These are phyloP conservation scores for Pseudoips prasinana DNA, from an alignment of 2,888 invertebrate genomes.

Conservation along the genomic window DNA sequence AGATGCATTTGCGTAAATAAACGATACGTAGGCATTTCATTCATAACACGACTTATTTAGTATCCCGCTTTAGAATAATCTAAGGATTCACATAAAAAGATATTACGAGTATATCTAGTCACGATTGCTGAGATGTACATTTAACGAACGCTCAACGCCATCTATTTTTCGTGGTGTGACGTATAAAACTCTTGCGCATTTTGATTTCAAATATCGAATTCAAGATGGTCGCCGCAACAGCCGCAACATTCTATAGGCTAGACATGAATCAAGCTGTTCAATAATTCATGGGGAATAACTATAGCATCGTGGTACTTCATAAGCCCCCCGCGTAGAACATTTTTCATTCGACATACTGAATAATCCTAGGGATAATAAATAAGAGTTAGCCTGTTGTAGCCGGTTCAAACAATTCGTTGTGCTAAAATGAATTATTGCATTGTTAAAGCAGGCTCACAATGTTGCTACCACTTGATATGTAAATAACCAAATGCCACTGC, in stretches of 20 bases:
- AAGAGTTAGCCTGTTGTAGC: slow-evolving; percentile 39
- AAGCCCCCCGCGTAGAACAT: slow-evolving; percentile 69
- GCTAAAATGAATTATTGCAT: slow-evolving; percentile 46
- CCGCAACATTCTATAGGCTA: slow-evolving; percentile 47
- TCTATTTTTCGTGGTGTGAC: slow-evolving; percentile 30
- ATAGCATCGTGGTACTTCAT: slow-evolving; percentile 53
- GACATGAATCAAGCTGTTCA: slow-evolving; percentile 67
- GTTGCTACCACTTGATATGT: slow-evolving; percentile 28
- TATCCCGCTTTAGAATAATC: slow-evolving; percentile 30
- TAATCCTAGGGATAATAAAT: slow-evolving; percentile 51
- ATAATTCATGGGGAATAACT: slow-evolving; percentile 73
- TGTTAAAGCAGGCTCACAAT: slow-evolving; percentile 35
- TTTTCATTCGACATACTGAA: slow-evolving; percentile 64
- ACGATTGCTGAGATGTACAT: slow-evolving; percentile 10
- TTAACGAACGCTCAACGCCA: slow-evolving; percentile 6
- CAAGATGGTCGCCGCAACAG: slow-evolving; percentile 44
- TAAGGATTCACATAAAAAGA: slow-evolving; percentile 32
- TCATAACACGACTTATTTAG: slow-evolving; percentile 47
- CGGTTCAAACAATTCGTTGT: slow-evolving; percentile 52
- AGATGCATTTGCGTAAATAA: slow-evolving; percentile 53
- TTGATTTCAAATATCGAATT: slow-evolving; percentile 44
- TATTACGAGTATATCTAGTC: slow-evolving; percentile 20
- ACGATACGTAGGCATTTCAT: slow-evolving; percentile 49
- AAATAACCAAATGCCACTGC: slow-evolving; percentile 7
- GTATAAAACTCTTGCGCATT: slow-evolving; percentile 34